These are phyloP conservation scores for Eilema sororculum DNA, from an alignment of 2,888 invertebrate species.

Conservation along the genomic window DNA sequence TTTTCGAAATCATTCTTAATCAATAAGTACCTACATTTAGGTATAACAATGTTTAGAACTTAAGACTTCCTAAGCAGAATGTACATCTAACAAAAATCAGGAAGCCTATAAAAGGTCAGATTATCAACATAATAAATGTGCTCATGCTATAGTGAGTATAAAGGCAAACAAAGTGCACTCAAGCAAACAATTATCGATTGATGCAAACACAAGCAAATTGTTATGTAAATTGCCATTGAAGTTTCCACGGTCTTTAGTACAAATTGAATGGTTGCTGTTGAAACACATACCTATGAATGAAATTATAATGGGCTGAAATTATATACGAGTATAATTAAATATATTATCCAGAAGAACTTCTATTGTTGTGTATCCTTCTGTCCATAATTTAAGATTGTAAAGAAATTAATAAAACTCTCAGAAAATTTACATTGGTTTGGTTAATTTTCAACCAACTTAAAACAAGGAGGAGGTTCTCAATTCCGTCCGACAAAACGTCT, in stretches of 20 bases:
- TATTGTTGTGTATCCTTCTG: no score
- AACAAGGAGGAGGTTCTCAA: no score
- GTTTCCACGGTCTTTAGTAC: slow-evolving; percentile 15
- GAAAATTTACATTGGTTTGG: no score
- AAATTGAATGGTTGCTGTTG: slow-evolving; percentile 12
- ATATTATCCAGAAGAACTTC: no score
- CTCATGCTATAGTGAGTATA: background rate
- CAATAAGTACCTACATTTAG: no score
- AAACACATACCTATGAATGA: slow-evolving; percentile 10
- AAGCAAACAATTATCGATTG: slow-evolving; percentile 31
- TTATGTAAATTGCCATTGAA: slow-evolving; percentile 31
- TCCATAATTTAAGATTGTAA: no score
- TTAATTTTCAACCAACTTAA: no score
- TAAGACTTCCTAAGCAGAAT: no score
- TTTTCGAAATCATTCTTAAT: no score
- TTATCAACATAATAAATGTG: background rate
- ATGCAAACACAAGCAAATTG: slow-evolving; percentile 32
- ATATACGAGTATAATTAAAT: background rate
- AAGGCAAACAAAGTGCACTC: slow-evolving; percentile 17
- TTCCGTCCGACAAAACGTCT: no score
- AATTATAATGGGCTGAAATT: background rate
- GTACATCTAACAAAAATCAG: background rate
- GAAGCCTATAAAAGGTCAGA: background rate
- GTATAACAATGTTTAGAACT: no score
- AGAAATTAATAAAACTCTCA: no score